Evolutionary conservation across 2,888 invertebrate species (phyloP), one percentile per base, ranked within the genome.

Genomic region (Abrostola tripartita): DNA sequence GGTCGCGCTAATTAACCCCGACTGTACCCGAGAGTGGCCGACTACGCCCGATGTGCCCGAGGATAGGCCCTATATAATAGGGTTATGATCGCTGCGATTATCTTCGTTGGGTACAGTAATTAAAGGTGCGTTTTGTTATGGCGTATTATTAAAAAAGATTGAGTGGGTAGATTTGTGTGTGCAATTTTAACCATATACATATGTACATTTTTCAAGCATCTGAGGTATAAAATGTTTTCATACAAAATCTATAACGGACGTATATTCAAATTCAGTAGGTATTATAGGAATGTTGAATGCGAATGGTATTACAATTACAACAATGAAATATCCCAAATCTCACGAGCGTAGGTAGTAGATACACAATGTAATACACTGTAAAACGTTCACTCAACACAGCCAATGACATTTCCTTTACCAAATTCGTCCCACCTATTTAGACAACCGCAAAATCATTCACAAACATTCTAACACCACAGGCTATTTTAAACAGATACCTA

Each of bases 1-100:
- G 76, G 75, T 68, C 74, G 76, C 62, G 67, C 85, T 89, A 87
- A 89, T 89, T 88, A 88, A 88, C 88, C 88, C 54, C 62, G 52
- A 59, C n/a, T 11, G 40, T 50, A 24, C 37, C 52, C 52, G 52
- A 52, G 44, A 14, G 12, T 50, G 6, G 37, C 52, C 66, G 49
- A 54, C n/a, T 10, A 41, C 42, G 37, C 24, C 56, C 52, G 52
- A 1, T 37, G 24, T 37, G 6, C 44, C 35, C 38, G 37, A 36
- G 49, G 36, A 60, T 7, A 51, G 68, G 72, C 53, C 58, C 52
- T 52, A 50, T 61, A 56, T 64, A 73, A 72, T 72, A 72, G 72
- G 73, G 64, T 64, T 72, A 72, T 68, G 64, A 73, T 72, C 71
- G 71, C 59, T 47, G 58, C 58, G 73, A 72, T 72, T 73, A 72